phyloP scores from a whole-genome alignment of 2,797 vertebrate genomes.

The Kryptopterus vitreolus region DNA sequence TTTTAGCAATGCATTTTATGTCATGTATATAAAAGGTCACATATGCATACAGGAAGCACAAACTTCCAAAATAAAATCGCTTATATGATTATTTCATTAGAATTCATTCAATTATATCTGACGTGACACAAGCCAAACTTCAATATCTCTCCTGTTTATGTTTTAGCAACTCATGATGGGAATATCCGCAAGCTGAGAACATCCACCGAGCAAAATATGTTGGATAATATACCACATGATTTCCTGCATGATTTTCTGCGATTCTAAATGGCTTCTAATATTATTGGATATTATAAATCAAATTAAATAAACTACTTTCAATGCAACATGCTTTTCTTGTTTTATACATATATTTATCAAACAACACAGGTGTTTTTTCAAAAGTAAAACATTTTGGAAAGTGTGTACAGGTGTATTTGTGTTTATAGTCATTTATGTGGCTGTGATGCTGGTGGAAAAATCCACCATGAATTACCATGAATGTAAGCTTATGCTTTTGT shows the following conservation, averaged over 20 bases:
- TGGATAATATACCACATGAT: not conserved
- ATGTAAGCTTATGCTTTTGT: too few species aligned
- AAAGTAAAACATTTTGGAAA: too few species aligned
- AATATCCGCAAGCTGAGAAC: not conserved
- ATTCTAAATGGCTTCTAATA: not conserved
- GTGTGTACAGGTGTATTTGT: too few species aligned
- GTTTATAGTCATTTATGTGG: too few species aligned
- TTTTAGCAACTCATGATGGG: conserved; percentile 8
- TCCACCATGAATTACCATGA: too few species aligned
- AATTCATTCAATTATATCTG: not conserved
- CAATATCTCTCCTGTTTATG: conserved; percentile 9
- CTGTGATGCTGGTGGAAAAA: too few species aligned
- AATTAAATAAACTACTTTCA: conserved; percentile 31
- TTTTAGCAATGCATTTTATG: not conserved
- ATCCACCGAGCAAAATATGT: not conserved
- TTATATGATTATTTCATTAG: not conserved
- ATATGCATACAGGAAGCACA: not conserved
- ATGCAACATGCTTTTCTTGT: not conserved
- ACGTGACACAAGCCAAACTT: not conserved
- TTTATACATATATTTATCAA: not conserved
- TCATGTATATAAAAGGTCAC: not conserved
- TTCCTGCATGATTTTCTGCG: conserved; percentile 21
- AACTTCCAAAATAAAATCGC: not conserved
- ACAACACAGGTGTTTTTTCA: too few species aligned
- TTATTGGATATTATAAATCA: not conserved